These are phyloP conservation scores for Tiliacea citrago DNA, from an alignment of 2,888 invertebrate genomes.

Conservation along the genomic window DNA sequence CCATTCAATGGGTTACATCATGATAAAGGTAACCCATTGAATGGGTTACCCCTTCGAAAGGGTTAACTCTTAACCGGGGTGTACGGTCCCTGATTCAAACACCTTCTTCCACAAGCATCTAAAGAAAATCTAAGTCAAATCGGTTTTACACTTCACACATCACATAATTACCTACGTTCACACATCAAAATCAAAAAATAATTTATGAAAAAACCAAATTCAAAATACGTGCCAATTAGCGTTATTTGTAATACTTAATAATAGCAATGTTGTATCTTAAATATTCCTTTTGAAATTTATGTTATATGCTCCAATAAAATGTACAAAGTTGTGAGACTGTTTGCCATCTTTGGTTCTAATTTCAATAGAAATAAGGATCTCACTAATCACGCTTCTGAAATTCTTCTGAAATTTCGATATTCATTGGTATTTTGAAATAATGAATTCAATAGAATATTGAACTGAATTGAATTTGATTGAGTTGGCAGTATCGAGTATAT, in stretches of 20 bases:
- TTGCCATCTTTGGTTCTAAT: constrained; percentile 58
- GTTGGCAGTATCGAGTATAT: not conserved
- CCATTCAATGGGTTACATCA: no score
- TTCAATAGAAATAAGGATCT: constrained; percentile 69
- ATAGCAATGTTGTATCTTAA: constrained; percentile 17
- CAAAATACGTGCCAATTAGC: constrained; percentile 15
- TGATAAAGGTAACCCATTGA: no score
- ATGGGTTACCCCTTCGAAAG: no score
- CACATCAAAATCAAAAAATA: constrained; percentile 7
- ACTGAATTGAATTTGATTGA: not conserved
- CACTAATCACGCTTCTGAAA: constrained; percentile 60
- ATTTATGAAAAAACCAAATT: not conserved
- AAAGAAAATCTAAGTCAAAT: not conserved
- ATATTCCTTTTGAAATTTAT: constrained; percentile 32
- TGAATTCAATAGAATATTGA: constrained; percentile 57
- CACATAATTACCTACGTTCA: not conserved
- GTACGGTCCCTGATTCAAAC: no score
- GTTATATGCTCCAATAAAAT: constrained; percentile 36
- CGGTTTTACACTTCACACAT: not conserved
- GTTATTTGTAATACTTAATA: constrained; percentile 30
- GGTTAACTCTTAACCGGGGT: no score
- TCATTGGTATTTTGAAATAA: constrained; percentile 61
- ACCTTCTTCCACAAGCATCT: not conserved
- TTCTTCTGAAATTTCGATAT: constrained; percentile 56
- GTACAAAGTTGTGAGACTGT: constrained; percentile 47